Conservation (phyloP, 2,113 vertebrate genomes). For the Myiozetetes cayanensis region DNA sequence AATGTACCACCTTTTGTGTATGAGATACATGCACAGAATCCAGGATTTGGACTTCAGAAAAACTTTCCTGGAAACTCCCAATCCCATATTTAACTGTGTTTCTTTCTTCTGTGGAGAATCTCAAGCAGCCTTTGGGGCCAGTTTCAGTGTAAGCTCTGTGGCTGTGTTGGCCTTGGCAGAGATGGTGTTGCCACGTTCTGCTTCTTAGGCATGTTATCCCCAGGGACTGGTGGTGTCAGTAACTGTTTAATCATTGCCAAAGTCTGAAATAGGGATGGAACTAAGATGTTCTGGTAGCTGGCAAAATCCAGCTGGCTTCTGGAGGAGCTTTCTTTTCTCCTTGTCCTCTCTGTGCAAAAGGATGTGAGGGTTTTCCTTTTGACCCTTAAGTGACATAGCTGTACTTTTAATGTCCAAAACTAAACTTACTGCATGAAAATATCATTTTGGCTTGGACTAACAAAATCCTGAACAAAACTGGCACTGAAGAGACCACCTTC, state of each 20-base stretch:
- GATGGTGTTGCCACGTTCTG: not conserved
- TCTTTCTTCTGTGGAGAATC: not conserved
- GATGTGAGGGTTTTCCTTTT: not conserved
- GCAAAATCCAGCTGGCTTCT: not conserved
- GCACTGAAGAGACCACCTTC: not conserved
- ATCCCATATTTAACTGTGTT: not conserved
- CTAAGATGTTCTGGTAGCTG: not conserved
- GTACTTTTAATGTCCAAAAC: not conserved
- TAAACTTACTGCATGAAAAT: not conserved
- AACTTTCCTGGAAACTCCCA: not conserved
- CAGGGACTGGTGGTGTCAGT: not conserved
- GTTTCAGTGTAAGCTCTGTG: not conserved
- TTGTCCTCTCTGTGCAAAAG: not conserved
- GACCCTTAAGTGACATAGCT: not conserved
- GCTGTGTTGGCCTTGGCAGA: not conserved
- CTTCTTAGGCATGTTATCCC: not conserved
- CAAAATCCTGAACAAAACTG: not conserved
- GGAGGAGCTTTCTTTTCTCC: not conserved
- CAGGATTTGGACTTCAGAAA: not conserved
- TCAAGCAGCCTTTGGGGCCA: not conserved
- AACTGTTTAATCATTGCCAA: not conserved
- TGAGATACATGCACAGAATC: not conserved
- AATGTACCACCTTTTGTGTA: not conserved
- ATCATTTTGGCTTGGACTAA: not conserved
- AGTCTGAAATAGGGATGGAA: not conserved